These are phyloP conservation scores for Parascotia fuliginaria DNA, from an alignment of 2,888 invertebrate genomes.

Conservation along the genomic window DNA sequence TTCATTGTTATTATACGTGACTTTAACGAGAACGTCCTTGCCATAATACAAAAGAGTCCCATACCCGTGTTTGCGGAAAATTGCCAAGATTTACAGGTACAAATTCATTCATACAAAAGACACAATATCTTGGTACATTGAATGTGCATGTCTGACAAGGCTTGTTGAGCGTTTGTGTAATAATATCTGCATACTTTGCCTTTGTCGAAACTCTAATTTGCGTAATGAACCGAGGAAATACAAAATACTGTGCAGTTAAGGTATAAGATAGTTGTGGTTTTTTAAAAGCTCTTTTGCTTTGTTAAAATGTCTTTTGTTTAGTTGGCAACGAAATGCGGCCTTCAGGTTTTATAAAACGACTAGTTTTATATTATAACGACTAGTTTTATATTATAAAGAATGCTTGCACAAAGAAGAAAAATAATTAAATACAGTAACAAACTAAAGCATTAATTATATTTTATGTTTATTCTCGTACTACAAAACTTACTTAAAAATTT, in stretches of 20 bases:
- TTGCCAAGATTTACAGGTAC: constrained; percentile 1
- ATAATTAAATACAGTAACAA: too few species aligned
- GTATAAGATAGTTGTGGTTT: background rate
- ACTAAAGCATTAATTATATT: too few species aligned
- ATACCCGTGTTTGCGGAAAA: background rate
- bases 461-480: too few species aligned
- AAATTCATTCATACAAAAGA: constrained; percentile 1
- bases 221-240: constrained; percentile 38
- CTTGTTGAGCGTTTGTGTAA: constrained; percentile 12
- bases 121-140: constrained; percentile 2
- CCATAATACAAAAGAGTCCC: background rate
- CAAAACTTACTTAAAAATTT: too few species aligned
- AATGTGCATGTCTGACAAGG: background rate
- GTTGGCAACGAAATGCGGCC: too few species aligned
- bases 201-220: constrained; percentile 29
- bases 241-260: constrained; percentile 10
- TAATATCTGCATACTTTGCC: constrained; percentile 26
- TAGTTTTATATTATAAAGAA: too few species aligned
- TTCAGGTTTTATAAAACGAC: too few species aligned
- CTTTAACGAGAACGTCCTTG: background rate
- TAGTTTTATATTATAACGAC: too few species aligned
- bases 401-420: too few species aligned
- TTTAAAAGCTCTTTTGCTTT: too few species aligned
- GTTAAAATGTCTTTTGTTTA: too few species aligned
- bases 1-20: background rate